Evolutionary conservation across 2,113 vertebrate genomes (phyloP).

Genomic region (Dermatemys mawii): DNA sequence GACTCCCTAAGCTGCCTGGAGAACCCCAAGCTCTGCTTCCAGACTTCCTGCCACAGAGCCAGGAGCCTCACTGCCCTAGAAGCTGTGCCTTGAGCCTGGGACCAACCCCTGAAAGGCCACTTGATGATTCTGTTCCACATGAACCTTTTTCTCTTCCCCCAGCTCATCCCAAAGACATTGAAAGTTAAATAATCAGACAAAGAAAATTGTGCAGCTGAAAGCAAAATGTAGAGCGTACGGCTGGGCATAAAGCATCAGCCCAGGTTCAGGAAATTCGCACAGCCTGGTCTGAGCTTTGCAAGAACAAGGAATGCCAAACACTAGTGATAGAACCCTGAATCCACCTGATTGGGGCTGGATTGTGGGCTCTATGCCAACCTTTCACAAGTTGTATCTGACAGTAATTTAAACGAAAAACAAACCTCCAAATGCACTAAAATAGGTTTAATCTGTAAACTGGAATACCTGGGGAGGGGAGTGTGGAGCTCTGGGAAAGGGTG

Average conservation of each 20-base stretch:
- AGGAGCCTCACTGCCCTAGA: too few species aligned
- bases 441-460: not conserved
- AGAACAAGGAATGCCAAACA: not conserved
- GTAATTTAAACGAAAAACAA: not conserved
- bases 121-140: accelerated
- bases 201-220: not conserved
- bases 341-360: not conserved
- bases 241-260: not conserved
- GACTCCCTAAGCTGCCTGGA: too few species aligned
- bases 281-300: not conserved
- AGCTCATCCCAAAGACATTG: not conserved
- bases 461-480: not conserved
- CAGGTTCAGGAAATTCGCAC: not conserved
- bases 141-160: not conserved
- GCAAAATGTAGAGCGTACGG: not conserved
- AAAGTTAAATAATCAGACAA: not conserved
- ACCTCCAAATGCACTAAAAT: not conserved
- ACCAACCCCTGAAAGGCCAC: not conserved
- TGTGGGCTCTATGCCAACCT: not conserved
- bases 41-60: too few species aligned
- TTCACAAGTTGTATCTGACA: not conserved
- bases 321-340: not conserved
- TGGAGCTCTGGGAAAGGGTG: not conserved
- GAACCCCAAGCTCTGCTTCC: too few species aligned
- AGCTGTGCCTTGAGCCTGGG: not conserved